Conservation (phyloP, 2,888 invertebrate genomes). For the Diaperis boleti region DNA sequence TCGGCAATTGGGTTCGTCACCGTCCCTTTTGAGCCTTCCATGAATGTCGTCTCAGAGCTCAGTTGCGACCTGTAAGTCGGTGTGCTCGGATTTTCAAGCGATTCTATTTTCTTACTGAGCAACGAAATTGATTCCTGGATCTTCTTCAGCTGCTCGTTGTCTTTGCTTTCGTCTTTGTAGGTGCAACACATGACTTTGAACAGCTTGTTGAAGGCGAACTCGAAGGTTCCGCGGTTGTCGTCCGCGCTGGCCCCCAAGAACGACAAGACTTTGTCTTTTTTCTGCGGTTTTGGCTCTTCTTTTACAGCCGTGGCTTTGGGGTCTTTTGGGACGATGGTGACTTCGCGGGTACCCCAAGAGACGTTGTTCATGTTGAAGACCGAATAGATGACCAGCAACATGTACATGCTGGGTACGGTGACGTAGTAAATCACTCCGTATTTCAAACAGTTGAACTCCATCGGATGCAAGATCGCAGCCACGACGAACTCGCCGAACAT, state of each 20-base stretch:
- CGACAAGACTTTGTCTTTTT: constrained; percentile 64
- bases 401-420: constrained; percentile 95
- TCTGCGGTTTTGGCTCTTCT: constrained; percentile 80
- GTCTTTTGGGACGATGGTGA: constrained; percentile 69
- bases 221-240: constrained; percentile 67
- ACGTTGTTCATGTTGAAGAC: constrained; percentile 94
- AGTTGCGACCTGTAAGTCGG: constrained; percentile 25
- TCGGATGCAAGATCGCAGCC: constrained; percentile 81
- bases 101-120: constrained; percentile 65
- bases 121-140: constrained; percentile 62
- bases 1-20: constrained; percentile 25
- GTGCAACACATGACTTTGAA: constrained; percentile 71
- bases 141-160: constrained; percentile 64
- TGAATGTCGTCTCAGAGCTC: constrained; percentile 34
- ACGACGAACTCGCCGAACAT: constrained; percentile 77
- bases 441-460: constrained; percentile 81
- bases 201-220: constrained; percentile 69
- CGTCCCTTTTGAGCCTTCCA: constrained; percentile 52
- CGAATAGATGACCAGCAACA: constrained; percentile 91
- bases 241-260: constrained; percentile 55
- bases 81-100: constrained; percentile 61
- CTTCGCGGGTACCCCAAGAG: constrained; percentile 94
- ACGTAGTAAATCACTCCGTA: constrained; percentile 87
- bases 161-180: constrained; percentile 63
- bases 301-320: constrained; percentile 78